Conservation (phyloP, 2,888 invertebrate species). For the Diadegma fenestrale region DNA sequence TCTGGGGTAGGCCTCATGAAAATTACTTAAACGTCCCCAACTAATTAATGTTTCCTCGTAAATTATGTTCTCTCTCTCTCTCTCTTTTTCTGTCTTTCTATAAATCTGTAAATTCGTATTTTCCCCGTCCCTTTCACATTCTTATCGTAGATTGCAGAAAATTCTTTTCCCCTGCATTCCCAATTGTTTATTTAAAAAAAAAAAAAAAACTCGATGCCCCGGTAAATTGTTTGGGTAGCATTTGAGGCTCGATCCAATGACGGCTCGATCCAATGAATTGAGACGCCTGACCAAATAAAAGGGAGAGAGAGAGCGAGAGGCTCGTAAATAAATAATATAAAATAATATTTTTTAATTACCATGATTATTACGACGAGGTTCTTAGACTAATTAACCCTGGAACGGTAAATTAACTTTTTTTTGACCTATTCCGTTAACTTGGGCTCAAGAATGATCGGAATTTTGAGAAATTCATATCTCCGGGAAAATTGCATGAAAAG, state of each 20-base stretch:
- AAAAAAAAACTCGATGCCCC: slow-evolving; percentile 8
- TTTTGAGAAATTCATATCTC: no score
- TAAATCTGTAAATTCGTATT: background rate
- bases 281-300: background rate
- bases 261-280: background rate
- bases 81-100: slow-evolving; percentile 13
- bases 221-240: background rate
- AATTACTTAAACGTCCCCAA: slow-evolving; percentile 65
- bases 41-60: slow-evolving; percentile 61
- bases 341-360: slow-evolving; percentile 26
- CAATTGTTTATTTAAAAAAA: background rate
- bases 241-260: background rate
- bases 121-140: background rate
- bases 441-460: no score
- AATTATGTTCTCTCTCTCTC: slow-evolving; percentile 49
- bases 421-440: no score
- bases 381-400: slow-evolving; percentile 55
- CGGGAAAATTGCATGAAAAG: no score
- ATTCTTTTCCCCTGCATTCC: background rate
- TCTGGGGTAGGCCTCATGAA: slow-evolving; percentile 80
- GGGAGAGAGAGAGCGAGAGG: slow-evolving; percentile 43
- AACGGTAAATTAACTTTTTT: no score
- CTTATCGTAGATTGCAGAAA: background rate
- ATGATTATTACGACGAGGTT: slow-evolving; percentile 54
- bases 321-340: slow-evolving; percentile 46